These are phyloP conservation scores for Lymantria monacha DNA, from an alignment of 2,888 invertebrate species.

Conservation along the genomic window DNA sequence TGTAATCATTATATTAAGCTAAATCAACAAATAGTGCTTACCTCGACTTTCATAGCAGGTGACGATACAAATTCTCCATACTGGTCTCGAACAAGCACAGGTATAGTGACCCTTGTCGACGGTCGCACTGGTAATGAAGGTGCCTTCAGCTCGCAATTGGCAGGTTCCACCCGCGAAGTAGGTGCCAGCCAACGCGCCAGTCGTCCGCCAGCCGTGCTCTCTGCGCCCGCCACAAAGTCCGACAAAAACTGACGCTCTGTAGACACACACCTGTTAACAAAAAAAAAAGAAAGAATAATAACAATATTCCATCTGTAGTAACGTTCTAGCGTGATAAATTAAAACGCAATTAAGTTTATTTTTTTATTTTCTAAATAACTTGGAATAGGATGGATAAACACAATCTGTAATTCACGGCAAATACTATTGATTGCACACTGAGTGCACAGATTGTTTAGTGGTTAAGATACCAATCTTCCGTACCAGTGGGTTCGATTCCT, in stretches of 20 bases:
- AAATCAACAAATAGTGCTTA: slow-evolving; percentile 35
- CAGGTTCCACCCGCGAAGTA: slow-evolving; percentile 94
- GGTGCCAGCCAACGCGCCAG: slow-evolving; percentile 97
- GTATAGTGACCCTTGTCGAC: slow-evolving; percentile 71
- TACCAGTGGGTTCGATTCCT: too few species aligned
- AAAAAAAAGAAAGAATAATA: background rate
- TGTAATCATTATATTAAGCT: background rate
- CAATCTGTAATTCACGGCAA: too few species aligned
- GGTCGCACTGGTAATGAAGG: slow-evolving; percentile 87
- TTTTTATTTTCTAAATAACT: too few species aligned
- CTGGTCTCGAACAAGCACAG: slow-evolving; percentile 94
- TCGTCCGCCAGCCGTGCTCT: slow-evolving; percentile 93
- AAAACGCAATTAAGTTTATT: background rate
- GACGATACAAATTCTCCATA: slow-evolving; percentile 94
- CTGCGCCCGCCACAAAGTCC: slow-evolving; percentile 94
- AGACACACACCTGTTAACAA: slow-evolving; percentile 87
- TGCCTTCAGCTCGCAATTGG: slow-evolving; percentile 91
- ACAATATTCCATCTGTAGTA: background rate
- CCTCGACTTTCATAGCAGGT: slow-evolving; percentile 90
- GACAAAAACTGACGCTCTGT: slow-evolving; percentile 96
- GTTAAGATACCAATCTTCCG: too few species aligned
- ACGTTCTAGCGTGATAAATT: background rate
- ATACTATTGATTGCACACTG: too few species aligned
- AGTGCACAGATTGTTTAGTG: too few species aligned
- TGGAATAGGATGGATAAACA: too few species aligned